These are phyloP conservation scores for Sinella curviseta DNA, from an alignment of 1,140 invertebrate genomes.

Conservation along the genomic window DNA sequence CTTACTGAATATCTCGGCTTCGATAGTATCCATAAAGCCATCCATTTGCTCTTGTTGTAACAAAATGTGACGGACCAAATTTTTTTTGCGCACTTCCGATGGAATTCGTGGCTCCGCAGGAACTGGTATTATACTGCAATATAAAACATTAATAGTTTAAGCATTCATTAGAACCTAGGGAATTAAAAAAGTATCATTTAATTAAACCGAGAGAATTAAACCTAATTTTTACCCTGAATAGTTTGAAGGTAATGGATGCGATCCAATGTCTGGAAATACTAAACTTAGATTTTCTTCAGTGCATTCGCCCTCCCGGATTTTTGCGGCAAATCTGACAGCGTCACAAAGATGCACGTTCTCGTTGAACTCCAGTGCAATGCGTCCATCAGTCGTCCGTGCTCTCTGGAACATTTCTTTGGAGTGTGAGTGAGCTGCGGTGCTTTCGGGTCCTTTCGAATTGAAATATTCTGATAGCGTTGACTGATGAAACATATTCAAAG, in stretches of 20 bases:
- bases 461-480: background rate
- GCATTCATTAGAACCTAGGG: background rate
- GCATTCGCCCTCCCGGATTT: background rate
- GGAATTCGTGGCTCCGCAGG: conserved; percentile 28
- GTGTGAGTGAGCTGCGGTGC: background rate
- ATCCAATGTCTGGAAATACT: background rate
- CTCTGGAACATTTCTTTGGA: background rate
- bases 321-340: background rate
- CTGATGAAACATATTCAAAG: background rate
- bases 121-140: background rate
- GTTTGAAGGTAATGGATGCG: background rate
- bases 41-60: conserved; percentile 42
- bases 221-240: background rate
- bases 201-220: background rate
- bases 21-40: conserved; percentile 39
- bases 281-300: background rate
- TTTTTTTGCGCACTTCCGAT: conserved; percentile 35
- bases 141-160: background rate
- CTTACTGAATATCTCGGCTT: conserved; percentile 41
- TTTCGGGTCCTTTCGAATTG: background rate
- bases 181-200: background rate
- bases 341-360: background rate
- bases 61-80: conserved; percentile 33
- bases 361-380: background rate
- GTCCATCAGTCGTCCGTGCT: background rate